Evolutionary conservation across 2,113 vertebrate species (phyloP), one percentile per base, ranked within the genome.

Genomic region (Microcebus murinus): DNA sequence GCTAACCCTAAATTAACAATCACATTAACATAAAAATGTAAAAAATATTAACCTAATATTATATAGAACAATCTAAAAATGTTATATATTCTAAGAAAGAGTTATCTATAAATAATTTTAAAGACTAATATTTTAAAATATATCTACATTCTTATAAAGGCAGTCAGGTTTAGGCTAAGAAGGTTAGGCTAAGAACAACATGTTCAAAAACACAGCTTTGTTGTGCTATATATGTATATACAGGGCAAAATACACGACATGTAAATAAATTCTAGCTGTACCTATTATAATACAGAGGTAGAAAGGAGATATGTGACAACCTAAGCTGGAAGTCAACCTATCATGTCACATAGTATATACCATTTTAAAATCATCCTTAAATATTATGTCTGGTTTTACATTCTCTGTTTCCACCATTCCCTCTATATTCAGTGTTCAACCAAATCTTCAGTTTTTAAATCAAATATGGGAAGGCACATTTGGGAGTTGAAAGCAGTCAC

Each of bases 401-500:
- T 68, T 83, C n/a, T 91, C 92, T 67, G 25, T 74, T 93, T 94
- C 68, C 25, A 59, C 12, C 74, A 31, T 90, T 91, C 48, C 48
- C 39, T 87, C 91, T 96, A 74, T 36, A 79, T 52, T 93, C 79
- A 57, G 42, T 10, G 59, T 65, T 93, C 86, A 86, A 68, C 23
- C 6, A 55, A 83, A 94, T 77, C 95, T 70, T 91, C 74, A 59
- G 79, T 79, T 94, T 91, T 96, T 83, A 97, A 94, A 92, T 89
- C 86, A 96, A 97, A 96, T 83, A 95, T 23, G 25, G 42, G 55
- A 88, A 67, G 76, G 31, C 29, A 74, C 94, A 91, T 70, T 94
- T 93, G 93, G 63, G 94, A 95, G 57, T 80, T 87, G 57, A 92
- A 97, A 95, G 57, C 92, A 93, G 93, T 97, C 87, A 42, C 74